Base-by-base conservation (phyloP, 2,888 invertebrate species). In the Cosmorhoe ocellata region DNA sequence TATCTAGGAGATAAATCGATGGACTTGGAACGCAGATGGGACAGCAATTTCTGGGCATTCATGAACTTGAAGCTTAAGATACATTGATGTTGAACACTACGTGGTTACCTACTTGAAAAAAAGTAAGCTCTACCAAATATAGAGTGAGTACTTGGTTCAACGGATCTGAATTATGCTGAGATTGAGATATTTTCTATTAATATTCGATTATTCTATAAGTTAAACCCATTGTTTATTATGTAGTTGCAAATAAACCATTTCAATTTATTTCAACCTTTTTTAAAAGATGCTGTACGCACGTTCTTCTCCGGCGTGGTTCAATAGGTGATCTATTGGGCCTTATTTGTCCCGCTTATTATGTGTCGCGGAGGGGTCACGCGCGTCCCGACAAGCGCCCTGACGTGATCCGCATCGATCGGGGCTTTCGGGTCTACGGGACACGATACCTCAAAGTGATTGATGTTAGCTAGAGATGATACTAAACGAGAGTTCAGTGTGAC, bases 311-410 rank as follows among this genome's bases (percentile, higher is more conserved):
- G 13, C n/a, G 31, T 24, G 39, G 39, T 49, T 53, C 51, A 53
- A 51, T 59, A 51, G 46, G 48, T 56, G 51, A 60, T 58, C 41
- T 56, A 56, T 52, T 12, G 51, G 48, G 33, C 39, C 37, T 40
- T 46, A 54, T 58, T 56, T 55, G 54, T 54, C 49, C 43, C 51
- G 46, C 31, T 53, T 55, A 49, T 53, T 53, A 46, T 53, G 49
- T 57, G 40, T 31, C 49, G 12, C 38, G 22, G 27, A 46, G 41
- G 39, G 51, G 59, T 52, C 59, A 56, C 59, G 48, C 51, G 50
- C 53, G 34, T 34, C 37, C 38, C 39, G 32, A 31, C 50, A 48
- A 55, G 52, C 53, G 53, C 34, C 37, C 45, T 26, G 39, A 58
- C 56, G 60, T 60, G 58, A 51, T 41, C 44, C 51, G 53, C 53